A percentile compares a stretch with the other conserved stretches of the same genome.
phyloP scores from a whole-genome alignment of 2,113 vertebrate species.

The Perca flavescens region DNA sequence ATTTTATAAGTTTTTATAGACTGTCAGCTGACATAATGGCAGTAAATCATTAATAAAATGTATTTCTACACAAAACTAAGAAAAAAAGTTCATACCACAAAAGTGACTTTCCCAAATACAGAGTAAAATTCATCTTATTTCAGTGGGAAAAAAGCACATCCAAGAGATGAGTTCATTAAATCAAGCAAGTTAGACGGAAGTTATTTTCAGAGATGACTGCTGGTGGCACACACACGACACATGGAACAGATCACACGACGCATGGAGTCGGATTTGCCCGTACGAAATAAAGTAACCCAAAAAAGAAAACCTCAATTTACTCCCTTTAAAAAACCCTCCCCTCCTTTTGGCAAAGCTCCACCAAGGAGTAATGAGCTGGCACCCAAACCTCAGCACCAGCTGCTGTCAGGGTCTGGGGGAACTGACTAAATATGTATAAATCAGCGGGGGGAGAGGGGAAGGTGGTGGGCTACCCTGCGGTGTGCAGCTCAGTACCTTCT shows the following conservation, averaged over 20 bases:
- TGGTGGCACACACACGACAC: constrained; percentile 76
- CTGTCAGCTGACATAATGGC: not conserved
- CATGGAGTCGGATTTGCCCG: constrained; percentile 71
- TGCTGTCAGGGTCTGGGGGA: constrained; percentile 80
- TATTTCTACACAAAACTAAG: not conserved
- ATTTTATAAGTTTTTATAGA: not conserved
- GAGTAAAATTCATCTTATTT: constrained; percentile 17
- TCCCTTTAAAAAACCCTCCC: constrained; percentile 76
- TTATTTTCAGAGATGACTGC: constrained; percentile 66
- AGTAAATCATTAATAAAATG: not conserved
- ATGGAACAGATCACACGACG: constrained; percentile 79
- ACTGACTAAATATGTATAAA: constrained; percentile 71
- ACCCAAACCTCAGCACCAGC: constrained; percentile 81
- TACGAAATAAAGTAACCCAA: constrained; percentile 81
- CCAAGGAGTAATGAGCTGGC: constrained; percentile 80
- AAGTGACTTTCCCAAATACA: not conserved
- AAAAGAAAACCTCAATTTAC: constrained; percentile 82
- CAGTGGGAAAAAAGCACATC: constrained; percentile 29
- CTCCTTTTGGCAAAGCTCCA: constrained; percentile 72
- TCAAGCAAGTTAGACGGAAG: constrained; percentile 60
- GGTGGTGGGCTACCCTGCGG: constrained; percentile 47
- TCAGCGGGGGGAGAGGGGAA: constrained; percentile 30
- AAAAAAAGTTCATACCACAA: not conserved
- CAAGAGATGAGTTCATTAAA: constrained; percentile 55
- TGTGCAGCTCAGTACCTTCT: constrained; percentile 25